Evolutionary conservation across 2,888 invertebrate genomes (phyloP), one percentile per base, ranked within the genome.

Genomic region (Diplazon laetatorius): DNA sequence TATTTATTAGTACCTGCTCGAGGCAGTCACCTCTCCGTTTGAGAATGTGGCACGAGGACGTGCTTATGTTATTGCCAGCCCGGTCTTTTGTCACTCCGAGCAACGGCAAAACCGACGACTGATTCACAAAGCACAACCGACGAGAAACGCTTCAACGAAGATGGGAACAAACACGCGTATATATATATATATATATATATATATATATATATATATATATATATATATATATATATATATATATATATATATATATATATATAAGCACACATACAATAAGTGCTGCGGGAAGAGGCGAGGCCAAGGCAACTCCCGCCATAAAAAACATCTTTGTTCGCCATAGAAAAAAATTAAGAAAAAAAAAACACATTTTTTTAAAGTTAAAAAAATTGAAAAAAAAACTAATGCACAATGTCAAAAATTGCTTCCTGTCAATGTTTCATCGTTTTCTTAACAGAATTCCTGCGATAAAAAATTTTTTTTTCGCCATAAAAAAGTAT

Each of bases 11-110:
- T 18, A 42, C 42, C 44, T 68, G 4, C 55, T 44, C 42, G 25
- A n/a, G 39, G 48, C 35, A 14, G 30, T 76, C 57, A 46, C 62
- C 37, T 62, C 66, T 63, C 63, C 78, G 65, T 77, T 55, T 73
- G 70, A 65, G 77, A 82, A 87, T 86, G 82, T 87, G 84, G 86
- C 84, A 86, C 87, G 86, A 87, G 87, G 87, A 84, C 87, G 78
- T 81, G 82, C 78, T 82, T 86, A 30, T 30, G 6, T 30, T 85
- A 85, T 86, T 83, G 81, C 83, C 71, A 78, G 76, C 76, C 63
- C 68, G 50, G 63, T 75, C 80, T 82, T 82, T 84, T 85, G 87
- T 87, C 86, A 82, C 80, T 76, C 78, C 30, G 42, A 25, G 52
- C 37, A 16, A 30, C 55, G 50, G 35, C 35, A 37, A 22, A 66